phyloP scores from a whole-genome alignment of 2,888 invertebrate species.

The Noctuana brunneofusca region DNA sequence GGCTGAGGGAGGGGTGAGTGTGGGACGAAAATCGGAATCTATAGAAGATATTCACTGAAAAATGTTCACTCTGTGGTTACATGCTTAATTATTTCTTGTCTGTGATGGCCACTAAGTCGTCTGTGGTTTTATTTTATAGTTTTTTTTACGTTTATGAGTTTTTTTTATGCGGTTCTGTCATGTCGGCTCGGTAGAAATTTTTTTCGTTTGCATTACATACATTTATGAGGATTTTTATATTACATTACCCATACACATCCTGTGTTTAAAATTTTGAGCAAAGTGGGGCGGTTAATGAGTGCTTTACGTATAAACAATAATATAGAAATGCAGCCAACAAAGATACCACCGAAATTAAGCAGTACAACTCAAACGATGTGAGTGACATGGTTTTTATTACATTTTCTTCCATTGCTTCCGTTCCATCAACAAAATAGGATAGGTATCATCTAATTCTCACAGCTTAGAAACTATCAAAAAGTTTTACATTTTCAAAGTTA shows the following conservation, averaged over 20 bases:
- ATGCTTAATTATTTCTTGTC: too few relatives aligned
- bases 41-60: too few relatives aligned
- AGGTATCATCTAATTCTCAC: not conserved
- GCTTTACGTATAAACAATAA: slow-evolving; percentile 50
- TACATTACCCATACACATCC: slow-evolving; percentile 48
- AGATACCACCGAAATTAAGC: slow-evolving; percentile 73
- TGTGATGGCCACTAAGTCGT: too few relatives aligned
- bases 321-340: slow-evolving; percentile 66
- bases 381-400: slow-evolving; percentile 52
- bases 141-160: too few relatives aligned
- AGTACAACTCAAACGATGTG: slow-evolving; percentile 77
- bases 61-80: too few relatives aligned
- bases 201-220: slow-evolving; percentile 53
- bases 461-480: not conserved
- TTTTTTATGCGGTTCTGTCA: not conserved
- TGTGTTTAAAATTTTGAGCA: slow-evolving; percentile 44
- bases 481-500: not conserved
- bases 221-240: slow-evolving; percentile 56
- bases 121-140: too few relatives aligned
- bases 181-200: slow-evolving; percentile 50
- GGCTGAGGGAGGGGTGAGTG: too few relatives aligned
- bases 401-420: slow-evolving; percentile 20
- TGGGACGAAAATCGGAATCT: too few relatives aligned
- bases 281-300: slow-evolving; percentile 61
- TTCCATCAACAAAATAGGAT: not conserved